Percentiles rank a stretch among this genome's conserved stretches.
These are phyloP conservation scores for Aromia moschata DNA, from an alignment of 2,888 invertebrate species.

Conservation along the genomic window DNA sequence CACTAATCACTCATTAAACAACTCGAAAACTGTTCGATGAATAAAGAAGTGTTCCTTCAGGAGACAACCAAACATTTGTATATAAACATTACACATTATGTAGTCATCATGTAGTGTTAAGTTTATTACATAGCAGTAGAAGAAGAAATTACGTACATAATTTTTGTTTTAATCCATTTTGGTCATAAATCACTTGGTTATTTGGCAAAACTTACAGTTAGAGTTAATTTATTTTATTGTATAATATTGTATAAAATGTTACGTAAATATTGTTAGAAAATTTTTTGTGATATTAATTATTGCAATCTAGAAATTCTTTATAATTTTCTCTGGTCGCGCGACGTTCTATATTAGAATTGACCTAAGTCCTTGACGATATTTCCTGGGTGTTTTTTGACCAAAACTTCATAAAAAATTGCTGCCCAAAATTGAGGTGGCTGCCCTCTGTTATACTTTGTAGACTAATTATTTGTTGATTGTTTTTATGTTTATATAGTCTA, in stretches of 20 bases:
- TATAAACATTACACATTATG: constrained; percentile 61
- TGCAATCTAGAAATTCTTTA: constrained; percentile 14
- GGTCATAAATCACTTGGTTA: constrained; percentile 41
- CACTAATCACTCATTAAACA: constrained; percentile 25
- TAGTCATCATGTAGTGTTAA: constrained; percentile 64
- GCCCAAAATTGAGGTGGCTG: constrained; percentile 49
- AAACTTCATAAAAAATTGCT: constrained; percentile 35
- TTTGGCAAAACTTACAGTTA: constrained; percentile 15
- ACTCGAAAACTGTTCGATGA: constrained; percentile 41
- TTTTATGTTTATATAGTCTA: constrained; percentile 65
- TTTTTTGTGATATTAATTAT: constrained; percentile 32
- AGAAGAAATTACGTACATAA: constrained; percentile 43
- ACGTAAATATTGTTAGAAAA: constrained; percentile 12
- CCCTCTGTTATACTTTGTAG: constrained; percentile 60
- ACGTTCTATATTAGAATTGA: constrained; percentile 56
- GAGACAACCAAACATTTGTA: constrained; percentile 63
- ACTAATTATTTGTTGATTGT: constrained; percentile 63
- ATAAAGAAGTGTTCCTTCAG: constrained; percentile 56
- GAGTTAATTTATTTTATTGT: constrained; percentile 13
- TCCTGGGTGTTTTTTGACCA: constrained; percentile 27
- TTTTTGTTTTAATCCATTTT: constrained; percentile 38
- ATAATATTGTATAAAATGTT: constrained; percentile 19
- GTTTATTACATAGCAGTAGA: constrained; percentile 55
- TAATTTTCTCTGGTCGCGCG: constrained; percentile 35
- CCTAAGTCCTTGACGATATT: constrained; percentile 33